These are phyloP conservation scores for Thermophis baileyi DNA, from an alignment of 2,113 vertebrate species.

Conservation along the genomic window DNA sequence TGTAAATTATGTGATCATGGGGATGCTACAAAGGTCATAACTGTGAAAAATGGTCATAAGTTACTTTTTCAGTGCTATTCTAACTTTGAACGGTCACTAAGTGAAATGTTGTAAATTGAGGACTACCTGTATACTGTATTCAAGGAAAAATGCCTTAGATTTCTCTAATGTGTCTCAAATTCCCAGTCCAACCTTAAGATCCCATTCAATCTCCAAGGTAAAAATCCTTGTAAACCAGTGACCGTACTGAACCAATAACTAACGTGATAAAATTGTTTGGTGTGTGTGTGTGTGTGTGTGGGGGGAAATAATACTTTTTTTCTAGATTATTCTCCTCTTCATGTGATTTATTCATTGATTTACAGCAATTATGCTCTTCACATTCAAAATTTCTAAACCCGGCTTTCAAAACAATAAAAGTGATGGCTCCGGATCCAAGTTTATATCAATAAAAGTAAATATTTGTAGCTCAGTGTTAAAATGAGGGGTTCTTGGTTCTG, in stretches of 20 bases:
- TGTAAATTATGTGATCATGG: too few species aligned
- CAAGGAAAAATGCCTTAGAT: neutral
- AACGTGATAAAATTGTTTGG: neutral
- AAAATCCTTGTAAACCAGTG: neutral
- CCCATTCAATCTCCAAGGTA: neutral
- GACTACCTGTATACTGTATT: neutral
- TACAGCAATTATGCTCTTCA: neutral
- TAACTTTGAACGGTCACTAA: too few species aligned
- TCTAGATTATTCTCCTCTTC: neutral
- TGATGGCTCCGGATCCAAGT: neutral
- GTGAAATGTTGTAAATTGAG: too few species aligned
- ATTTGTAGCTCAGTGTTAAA: neutral
- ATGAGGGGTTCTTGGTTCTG: neutral
- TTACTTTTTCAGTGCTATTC: too few species aligned
- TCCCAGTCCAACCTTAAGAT: too few species aligned
- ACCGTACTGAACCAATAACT: neutral
- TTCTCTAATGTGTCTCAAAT: neutral
- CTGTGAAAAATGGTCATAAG: too few species aligned
- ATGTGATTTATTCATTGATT: neutral
- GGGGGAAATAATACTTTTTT: neutral
- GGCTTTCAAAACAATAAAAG: neutral
- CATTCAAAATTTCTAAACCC: neutral
- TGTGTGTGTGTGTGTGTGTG: too few species aligned
- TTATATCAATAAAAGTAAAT: neutral
- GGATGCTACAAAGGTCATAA: too few species aligned